Percentiles rank a stretch among this genome's conserved stretches.
Evolutionary conservation across 2,888 invertebrate species (phyloP).

Genomic region (Automeris io): DNA sequence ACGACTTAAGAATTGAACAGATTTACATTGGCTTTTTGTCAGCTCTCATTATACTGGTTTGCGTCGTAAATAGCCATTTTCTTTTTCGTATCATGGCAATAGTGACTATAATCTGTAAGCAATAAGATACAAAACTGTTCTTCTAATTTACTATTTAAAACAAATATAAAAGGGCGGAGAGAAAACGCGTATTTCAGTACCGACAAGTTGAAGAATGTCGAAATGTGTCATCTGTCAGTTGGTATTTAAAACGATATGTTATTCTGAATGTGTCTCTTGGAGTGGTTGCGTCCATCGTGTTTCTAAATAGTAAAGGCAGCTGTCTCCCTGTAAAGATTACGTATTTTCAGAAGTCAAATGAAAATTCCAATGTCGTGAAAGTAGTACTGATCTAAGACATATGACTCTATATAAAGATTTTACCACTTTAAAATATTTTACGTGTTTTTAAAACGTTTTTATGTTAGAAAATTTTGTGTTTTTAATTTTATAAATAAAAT

Average conservation of each 20-base stretch:
- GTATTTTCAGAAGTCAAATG: conserved; percentile 50
- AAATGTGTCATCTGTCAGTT: conserved; percentile 77
- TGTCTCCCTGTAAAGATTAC: conserved; percentile 54
- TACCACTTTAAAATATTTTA: no score
- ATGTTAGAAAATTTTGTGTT: no score
- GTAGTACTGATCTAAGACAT: conserved; percentile 8
- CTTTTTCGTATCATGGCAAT: conserved; percentile 13
- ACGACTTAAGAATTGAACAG: conserved; percentile 40
- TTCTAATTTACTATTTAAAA: conserved; percentile 43
- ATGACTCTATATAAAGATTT: not conserved
- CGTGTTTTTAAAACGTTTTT: no score
- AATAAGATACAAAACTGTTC: conserved; percentile 36
- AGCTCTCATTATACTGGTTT: conserved; percentile 49
- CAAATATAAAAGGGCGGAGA: conserved; percentile 54
- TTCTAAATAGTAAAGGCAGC: conserved; percentile 66
- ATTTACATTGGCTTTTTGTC: conserved; percentile 47
- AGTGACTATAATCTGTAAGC: conserved; percentile 18
- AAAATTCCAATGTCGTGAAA: conserved; percentile 46
- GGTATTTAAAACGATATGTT: conserved; percentile 76
- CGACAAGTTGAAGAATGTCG: conserved; percentile 76
- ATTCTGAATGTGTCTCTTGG: conserved; percentile 57
- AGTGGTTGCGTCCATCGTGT: conserved; percentile 48
- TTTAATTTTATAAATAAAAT: no score
- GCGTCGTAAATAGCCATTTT: conserved; percentile 30
- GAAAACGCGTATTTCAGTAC: conserved; percentile 61